A percentile compares a stretch with the other conserved stretches of the same genome.
phyloP scores from a whole-genome alignment of 2,888 invertebrate species.

The Willowsia nigromaculata region DNA sequence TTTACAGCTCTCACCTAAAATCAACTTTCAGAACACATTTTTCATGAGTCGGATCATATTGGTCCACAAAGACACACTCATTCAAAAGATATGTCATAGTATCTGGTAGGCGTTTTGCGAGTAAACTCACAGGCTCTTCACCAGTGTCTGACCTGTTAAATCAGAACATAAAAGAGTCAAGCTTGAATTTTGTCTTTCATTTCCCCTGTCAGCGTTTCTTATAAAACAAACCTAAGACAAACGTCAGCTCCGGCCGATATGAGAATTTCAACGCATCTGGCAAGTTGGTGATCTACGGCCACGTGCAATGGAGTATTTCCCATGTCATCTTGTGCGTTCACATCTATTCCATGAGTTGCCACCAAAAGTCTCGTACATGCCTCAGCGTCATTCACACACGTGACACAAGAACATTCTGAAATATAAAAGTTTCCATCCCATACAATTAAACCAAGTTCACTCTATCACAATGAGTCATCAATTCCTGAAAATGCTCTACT shows the following conservation, averaged over 20 bases:
- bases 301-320: slow-evolving; percentile 92
- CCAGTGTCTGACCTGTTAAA: slow-evolving; percentile 66
- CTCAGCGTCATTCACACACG: slow-evolving; percentile 73
- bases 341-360: slow-evolving; percentile 81
- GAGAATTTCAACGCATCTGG: slow-evolving; percentile 90
- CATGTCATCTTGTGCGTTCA: slow-evolving; percentile 86
- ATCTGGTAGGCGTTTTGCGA: slow-evolving; percentile 70
- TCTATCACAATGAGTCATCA: not conserved
- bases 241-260: slow-evolving; percentile 93
- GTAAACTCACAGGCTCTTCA: slow-evolving; percentile 46
- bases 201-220: not conserved
- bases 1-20: slow-evolving; percentile 69
- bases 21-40: slow-evolving; percentile 74
- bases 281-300: slow-evolving; percentile 91
- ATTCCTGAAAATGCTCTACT: not conserved
- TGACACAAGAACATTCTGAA: slow-evolving; percentile 73
- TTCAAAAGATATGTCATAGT: slow-evolving; percentile 66
- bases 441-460: not conserved
- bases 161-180: not conserved
- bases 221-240: slow-evolving; percentile 83
- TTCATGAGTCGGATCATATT: slow-evolving; percentile 70
- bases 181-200: not conserved
- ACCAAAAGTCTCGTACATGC: slow-evolving; percentile 72
- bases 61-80: slow-evolving; percentile 70
- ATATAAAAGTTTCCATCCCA: not conserved